Percentiles rank a stretch among this genome's conserved stretches.
These are phyloP conservation scores for Philonicus albiceps DNA, from an alignment of 2,888 invertebrate genomes.

Conservation along the genomic window DNA sequence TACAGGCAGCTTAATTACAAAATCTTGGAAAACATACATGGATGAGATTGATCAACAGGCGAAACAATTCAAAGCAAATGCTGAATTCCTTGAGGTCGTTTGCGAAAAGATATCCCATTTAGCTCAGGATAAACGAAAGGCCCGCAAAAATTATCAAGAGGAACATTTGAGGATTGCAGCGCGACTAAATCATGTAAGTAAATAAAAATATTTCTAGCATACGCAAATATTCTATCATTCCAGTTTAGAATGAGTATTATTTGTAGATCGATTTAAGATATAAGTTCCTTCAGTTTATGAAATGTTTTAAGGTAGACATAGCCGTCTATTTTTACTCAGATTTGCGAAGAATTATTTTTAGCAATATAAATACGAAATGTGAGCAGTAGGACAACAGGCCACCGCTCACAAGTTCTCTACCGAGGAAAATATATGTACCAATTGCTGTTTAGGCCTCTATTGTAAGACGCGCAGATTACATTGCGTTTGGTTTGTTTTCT, in stretches of 20 bases:
- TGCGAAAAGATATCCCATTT: constrained; percentile 83
- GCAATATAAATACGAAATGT: neutral
- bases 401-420: neutral
- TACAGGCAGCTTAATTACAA: constrained; percentile 72
- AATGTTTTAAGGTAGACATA: neutral
- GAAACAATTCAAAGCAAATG: constrained; percentile 81
- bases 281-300: neutral
- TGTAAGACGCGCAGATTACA: neutral
- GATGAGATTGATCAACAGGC: constrained; percentile 89
- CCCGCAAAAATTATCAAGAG: constrained; percentile 87
- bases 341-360: constrained; percentile 26
- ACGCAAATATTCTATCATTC: neutral
- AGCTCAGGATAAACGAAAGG: constrained; percentile 86
- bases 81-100: constrained; percentile 83
- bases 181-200: constrained; percentile 79
- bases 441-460: neutral
- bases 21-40: constrained; percentile 85
- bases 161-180: constrained; percentile 85
- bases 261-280: neutral
- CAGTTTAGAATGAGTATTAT: neutral
- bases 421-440: neutral
- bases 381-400: neutral
- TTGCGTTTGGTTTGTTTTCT: neutral
- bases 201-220: neutral
- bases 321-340: constrained; percentile 19